Conservation (phyloP, 2,113 vertebrate species). For the Zosterops borbonicus region DNA sequence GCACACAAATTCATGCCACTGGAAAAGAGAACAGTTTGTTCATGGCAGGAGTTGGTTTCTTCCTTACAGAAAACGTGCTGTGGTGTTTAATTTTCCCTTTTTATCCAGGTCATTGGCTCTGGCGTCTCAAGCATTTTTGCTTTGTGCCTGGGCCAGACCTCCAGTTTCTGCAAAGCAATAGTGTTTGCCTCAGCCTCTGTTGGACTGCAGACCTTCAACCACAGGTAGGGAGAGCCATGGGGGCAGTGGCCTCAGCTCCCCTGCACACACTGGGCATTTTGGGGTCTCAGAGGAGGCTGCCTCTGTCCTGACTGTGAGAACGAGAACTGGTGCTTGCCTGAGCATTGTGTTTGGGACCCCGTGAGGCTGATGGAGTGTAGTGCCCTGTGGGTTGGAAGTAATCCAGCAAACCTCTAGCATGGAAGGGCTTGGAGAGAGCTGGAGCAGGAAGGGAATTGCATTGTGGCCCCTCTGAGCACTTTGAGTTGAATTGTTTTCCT, state of each 20-base stretch:
- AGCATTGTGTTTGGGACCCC: not conserved
- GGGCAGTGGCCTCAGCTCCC: not conserved
- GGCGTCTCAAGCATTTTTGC: conserved; percentile 89
- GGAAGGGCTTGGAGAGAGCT: not conserved
- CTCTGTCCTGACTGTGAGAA: accelerated
- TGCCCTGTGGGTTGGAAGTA: not conserved
- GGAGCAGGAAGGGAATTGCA: not conserved
- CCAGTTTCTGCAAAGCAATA: conserved; percentile 84
- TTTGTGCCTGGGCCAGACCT: conserved; percentile 85
- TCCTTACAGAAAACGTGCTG: not conserved
- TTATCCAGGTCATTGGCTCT: conserved; percentile 86
- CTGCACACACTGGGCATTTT: accelerated
- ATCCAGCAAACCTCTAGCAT: not conserved
- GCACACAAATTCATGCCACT: not conserved
- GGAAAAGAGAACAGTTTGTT: not conserved
- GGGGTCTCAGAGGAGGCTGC: not conserved
- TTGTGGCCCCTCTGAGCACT: not conserved
- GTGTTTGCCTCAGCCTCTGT: conserved; percentile 87
- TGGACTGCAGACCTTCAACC: conserved; percentile 92
- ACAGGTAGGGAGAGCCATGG: conserved; percentile 77
- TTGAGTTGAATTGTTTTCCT: not conserved
- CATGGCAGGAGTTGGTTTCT: not conserved
- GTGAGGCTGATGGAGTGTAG: not conserved
- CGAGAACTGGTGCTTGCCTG: not conserved
- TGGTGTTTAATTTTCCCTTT: not conserved